Evolutionary conservation across 2,113 vertebrate species (phyloP).

Genomic region (Propithecus coquereli): DNA sequence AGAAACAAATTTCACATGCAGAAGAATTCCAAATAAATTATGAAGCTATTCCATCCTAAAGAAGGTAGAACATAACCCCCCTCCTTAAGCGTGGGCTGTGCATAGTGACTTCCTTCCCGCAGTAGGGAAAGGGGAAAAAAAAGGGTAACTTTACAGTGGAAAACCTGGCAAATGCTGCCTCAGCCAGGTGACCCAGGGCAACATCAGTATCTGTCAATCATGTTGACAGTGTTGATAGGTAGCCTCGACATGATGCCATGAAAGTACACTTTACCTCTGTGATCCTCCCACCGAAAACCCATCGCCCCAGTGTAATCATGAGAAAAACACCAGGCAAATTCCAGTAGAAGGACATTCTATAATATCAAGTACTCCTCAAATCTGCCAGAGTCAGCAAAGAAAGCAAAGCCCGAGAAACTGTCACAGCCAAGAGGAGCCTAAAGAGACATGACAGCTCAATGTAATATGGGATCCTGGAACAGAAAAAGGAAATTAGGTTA

Average conservation of each 20-base stretch:
- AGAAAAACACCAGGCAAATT: not conserved
- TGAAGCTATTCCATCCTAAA: not conserved
- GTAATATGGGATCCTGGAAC: not conserved
- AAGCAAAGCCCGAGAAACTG: not conserved
- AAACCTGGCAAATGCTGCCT: not conserved
- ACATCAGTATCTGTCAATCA: not conserved
- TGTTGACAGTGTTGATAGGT: not conserved
- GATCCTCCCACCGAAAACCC: not conserved
- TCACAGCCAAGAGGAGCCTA: not conserved
- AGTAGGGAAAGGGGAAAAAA: not conserved
- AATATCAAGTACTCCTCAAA: not conserved
- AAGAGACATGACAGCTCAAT: not conserved
- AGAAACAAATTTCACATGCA: not conserved
- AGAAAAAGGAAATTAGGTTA: not conserved
- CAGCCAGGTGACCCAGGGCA: not conserved
- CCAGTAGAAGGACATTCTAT: not conserved
- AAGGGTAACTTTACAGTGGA: accelerated
- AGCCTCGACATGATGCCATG: not conserved
- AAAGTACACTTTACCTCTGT: not conserved
- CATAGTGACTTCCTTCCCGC: not conserved
- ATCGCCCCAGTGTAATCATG: not conserved
- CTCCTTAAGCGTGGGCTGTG: not conserved
- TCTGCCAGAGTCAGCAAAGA: not conserved
- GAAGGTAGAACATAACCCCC: too few relatives aligned
- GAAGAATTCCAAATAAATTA: not conserved